Conservation (phyloP, 1,140 invertebrate genomes). For the Lucilia cuprina region DNA sequence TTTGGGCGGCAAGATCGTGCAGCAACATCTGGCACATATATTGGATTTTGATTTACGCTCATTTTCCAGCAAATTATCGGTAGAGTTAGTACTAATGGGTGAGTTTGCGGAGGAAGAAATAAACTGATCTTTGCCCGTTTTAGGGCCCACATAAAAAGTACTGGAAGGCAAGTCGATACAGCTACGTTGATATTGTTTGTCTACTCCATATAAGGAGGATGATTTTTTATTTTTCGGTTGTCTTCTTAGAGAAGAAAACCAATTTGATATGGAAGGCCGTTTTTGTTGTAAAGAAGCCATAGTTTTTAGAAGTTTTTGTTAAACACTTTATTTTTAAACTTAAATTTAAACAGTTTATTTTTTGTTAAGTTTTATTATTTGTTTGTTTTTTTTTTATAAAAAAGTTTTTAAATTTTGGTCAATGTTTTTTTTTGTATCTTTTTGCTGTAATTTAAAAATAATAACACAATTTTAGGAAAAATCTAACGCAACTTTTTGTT, state of each 20-base stretch:
- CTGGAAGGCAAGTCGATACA: slow-evolving; percentile 55
- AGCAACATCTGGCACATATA: slow-evolving; percentile 52
- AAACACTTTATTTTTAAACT: slow-evolving; percentile 34
- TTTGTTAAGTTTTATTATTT: not conserved
- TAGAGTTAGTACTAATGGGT: not conserved
- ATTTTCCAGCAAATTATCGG: slow-evolving; percentile 40
- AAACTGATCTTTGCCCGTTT: not conserved
- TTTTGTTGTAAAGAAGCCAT: slow-evolving; percentile 62
- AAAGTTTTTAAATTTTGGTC: slow-evolving; percentile 2
- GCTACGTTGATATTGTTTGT: slow-evolving; percentile 60
- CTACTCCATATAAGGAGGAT: slow-evolving; percentile 39
- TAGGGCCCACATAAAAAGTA: slow-evolving; percentile 40
- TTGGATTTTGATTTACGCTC: slow-evolving; percentile 43
- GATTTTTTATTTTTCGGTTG: slow-evolving; percentile 66
- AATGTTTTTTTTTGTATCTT: not conserved
- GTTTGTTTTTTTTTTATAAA: slow-evolving; percentile 4
- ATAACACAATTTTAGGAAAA: not conserved
- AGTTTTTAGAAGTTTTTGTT: slow-evolving; percentile 44
- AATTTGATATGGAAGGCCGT: slow-evolving; percentile 71
- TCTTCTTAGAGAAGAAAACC: slow-evolving; percentile 78
- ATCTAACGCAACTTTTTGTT: too few relatives aligned
- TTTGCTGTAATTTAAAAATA: not conserved
- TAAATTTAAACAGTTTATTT: slow-evolving; percentile 21
- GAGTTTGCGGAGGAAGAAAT: not conserved
- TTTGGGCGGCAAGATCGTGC: slow-evolving; percentile 40